Conservation (phyloP, 2,113 vertebrate genomes). For the Protobothrops flavoviridis region DNA sequence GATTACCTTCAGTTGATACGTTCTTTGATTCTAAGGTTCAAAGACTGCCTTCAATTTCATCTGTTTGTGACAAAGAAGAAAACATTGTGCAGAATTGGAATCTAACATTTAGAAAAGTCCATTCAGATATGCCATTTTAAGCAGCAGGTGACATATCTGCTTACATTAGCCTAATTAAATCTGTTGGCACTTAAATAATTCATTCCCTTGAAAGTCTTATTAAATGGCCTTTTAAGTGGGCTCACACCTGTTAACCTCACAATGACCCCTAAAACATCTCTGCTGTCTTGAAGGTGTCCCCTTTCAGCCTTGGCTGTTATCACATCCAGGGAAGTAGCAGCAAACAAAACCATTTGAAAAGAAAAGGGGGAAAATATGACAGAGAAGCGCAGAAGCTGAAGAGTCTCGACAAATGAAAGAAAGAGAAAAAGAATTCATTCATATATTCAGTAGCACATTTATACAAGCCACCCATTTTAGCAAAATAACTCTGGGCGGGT, state of each 20-base stretch:
- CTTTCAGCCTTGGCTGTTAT: slow-evolving; percentile 50
- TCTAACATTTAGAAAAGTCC: neutral
- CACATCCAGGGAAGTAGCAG: neutral
- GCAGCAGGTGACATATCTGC: slow-evolving; percentile 32
- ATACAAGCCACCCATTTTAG: neutral
- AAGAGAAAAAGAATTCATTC: neutral
- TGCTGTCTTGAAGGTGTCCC: slow-evolving; percentile 39
- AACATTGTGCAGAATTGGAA: neutral
- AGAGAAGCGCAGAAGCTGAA: neutral
- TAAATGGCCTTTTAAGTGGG: slow-evolving; percentile 70
- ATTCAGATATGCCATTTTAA: slow-evolving; percentile 5
- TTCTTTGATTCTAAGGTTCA: neutral
- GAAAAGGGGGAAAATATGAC: neutral
- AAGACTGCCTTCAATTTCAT: neutral
- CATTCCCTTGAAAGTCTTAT: slow-evolving; percentile 63
- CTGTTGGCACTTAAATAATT: slow-evolving; percentile 72
- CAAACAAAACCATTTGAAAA: neutral
- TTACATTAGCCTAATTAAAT: slow-evolving; percentile 48
- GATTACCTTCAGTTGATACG: neutral
- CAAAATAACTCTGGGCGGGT: neutral
- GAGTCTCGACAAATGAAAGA: neutral
- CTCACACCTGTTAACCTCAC: slow-evolving; percentile 77
- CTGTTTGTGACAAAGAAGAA: neutral
- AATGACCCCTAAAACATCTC: slow-evolving; percentile 65
- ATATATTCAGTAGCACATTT: neutral